Evolutionary conservation across 2,888 invertebrate genomes (phyloP), one percentile per base, ranked within the genome.

Genomic region (Clostera curtula): DNA sequence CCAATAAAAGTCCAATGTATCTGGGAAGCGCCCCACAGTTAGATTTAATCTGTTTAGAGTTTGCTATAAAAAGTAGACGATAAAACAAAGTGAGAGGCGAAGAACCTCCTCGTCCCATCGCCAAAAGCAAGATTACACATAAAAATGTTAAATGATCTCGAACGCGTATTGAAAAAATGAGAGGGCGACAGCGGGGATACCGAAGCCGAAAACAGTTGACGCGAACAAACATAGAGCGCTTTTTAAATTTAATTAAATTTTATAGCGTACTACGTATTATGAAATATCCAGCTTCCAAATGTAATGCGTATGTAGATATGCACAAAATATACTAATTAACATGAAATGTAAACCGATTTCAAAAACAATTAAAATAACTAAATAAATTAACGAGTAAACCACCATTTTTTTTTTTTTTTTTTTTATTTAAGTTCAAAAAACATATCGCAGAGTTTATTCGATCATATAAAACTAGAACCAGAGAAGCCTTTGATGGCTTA

Each of bases 91-190:
- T 69, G 67, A 68, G 61, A 60, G 63, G 66, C 64, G 68, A 68
- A 73, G 73, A 74, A 75, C 72, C 70, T 67, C 60, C 68, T 72
- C 64, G 70, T 68, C 76, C 74, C 71, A 75, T 77, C 75, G 70
- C 72, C 69, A 68, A 64, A 53, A 67, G 75, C 70, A 64, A 75
- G 76, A 80, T 82, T 80, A 82, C 77, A 82, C 82, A 82, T 82
- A 82, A 83, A 83, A 82, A 82, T 82, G 82, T 80, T 82, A 79
- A 83, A 82, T 76, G 77, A 72, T 75, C 76, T 69, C 54, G 74
- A 80, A 79, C 76, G 75, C 65, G 73, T 77, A 79, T 80, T 79
- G 80, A 77, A 82, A 83, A 77, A 80, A 75, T 68, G 62, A 61
- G 57, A 63, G 67, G 70, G 70, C 68, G 72, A 72, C 65, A 65